Evolutionary conservation across 2,797 vertebrate genomes (phyloP), one percentile per base, ranked within the genome.

Genomic region (Sebastes jordani): DNA sequence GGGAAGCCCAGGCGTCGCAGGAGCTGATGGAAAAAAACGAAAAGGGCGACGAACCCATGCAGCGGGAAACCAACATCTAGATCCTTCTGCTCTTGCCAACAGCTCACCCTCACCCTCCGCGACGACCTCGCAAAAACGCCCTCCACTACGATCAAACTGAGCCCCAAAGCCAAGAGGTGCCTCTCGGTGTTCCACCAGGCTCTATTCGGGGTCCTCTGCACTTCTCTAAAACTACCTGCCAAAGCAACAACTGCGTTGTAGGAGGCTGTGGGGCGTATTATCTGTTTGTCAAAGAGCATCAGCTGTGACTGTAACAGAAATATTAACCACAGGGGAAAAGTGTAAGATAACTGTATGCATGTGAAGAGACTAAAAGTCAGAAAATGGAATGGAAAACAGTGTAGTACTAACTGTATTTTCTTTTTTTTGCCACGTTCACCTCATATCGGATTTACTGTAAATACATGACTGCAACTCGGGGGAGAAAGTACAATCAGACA

Each of bases 31-130:
- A 90, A 78, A 90, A 92, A 78, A 82, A 55, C 22, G 69, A 88
- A 20, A 95, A 93, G 73, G 62, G 87, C 16, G 93, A 87, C 4
- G 90, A 94, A 76, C 80, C 91, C 4, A 95, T 97, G 90, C 97
- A 98, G 93, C 95, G 95, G 77, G 98, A 99, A 96, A 99, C 97
- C 23, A 97, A 98, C 92, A 98, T 99, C 91, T 99, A 97, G 88
- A 89, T 23, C 60, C 11, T 55, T 63, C 69, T 55, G 20, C 34
- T 66, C 69, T 70, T 70, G 69, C 81, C 78, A 80, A 58, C 65
- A 65, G 54, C 46, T 85, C 70, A 71, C 42, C 18, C 2, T 64
- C 74, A 75, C 75, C 60, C 58, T 69, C 54, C 14, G 22, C 6
- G 49, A 66, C 76, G 36, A 62, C 11, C 27, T 65, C 5, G 3